Evolutionary conservation across 2,113 vertebrate genomes (phyloP).

Genomic region (Syrmaticus mikado): DNA sequence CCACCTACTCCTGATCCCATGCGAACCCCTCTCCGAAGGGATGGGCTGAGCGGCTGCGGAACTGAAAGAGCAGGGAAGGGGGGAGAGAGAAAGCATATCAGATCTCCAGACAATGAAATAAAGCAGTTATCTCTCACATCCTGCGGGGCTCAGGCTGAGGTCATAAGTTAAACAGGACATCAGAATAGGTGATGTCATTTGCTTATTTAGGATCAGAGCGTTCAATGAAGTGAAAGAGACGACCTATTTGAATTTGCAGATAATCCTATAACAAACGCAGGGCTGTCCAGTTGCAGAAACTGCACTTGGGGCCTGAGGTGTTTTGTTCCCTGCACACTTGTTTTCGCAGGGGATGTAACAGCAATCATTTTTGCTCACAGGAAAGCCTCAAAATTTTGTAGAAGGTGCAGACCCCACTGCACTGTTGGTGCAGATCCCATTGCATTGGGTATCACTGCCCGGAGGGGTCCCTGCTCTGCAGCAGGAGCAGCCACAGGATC

Average conservation of each 20-base stretch:
- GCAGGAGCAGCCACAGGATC: background rate
- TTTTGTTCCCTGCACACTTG: background rate
- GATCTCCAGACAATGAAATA: slow-evolving; percentile 62
- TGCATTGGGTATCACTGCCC: background rate
- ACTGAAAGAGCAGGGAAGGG: background rate
- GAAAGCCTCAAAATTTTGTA: background rate
- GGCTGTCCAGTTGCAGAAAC: slow-evolving; percentile 8
- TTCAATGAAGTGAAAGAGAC: slow-evolving; percentile 43
- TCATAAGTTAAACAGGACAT: slow-evolving; percentile 70
- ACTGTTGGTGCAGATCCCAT: background rate
- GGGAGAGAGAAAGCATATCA: background rate
- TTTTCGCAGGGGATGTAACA: slow-evolving; percentile 31
- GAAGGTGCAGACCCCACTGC: background rate
- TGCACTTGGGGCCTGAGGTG: background rate
- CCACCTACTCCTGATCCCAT: slow-evolving; percentile 38
- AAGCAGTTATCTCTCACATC: slow-evolving; percentile 57
- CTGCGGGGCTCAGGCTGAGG: slow-evolving; percentile 52
- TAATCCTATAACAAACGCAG: slow-evolving; percentile 17
- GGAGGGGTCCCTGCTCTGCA: background rate
- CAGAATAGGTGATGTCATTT: slow-evolving; percentile 68
- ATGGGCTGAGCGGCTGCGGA: background rate
- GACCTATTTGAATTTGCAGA: slow-evolving; percentile 17
- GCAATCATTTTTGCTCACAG: background rate
- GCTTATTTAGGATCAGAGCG: slow-evolving; percentile 65
- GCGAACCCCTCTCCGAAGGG: slow-evolving; percentile 41